Conservation (phyloP, 2,797 vertebrate species). For the Enoplosus armatus region DNA sequence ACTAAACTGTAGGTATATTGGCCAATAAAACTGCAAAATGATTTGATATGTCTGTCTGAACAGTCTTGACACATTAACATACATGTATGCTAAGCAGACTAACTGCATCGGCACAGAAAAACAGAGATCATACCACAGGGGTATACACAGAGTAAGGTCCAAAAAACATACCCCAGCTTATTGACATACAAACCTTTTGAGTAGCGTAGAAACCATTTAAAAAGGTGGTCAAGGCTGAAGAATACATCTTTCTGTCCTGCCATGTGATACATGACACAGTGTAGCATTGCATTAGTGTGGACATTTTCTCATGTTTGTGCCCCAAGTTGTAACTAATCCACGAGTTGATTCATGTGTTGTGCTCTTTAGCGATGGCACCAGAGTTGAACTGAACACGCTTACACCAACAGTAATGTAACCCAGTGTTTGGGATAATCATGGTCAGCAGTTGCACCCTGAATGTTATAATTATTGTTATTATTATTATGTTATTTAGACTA, state of each 20-base stretch:
- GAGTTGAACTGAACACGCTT: not conserved
- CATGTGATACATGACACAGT: not conserved
- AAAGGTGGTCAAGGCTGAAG: constrained; percentile 16
- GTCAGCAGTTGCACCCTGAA: not conserved
- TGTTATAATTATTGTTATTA: too few relatives aligned
- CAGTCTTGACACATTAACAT: not conserved
- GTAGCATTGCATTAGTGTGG: not conserved
- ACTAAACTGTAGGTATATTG: not conserved
- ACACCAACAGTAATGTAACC: not conserved
- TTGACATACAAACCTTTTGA: not conserved
- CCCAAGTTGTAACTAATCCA: not conserved
- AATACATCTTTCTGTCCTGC: not conserved
- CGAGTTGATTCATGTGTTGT: not conserved
- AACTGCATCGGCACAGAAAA: not conserved
- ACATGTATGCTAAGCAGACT: not conserved
- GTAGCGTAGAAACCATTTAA: not conserved
- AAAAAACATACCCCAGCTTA: too few relatives aligned
- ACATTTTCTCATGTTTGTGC: not conserved
- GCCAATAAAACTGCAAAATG: not conserved
- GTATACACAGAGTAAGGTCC: not conserved
- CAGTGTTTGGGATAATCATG: not conserved
- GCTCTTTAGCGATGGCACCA: not conserved
- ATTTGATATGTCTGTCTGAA: not conserved
- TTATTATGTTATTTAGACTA: too few relatives aligned
- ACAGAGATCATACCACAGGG: not conserved